phyloP scores from a whole-genome alignment of 2,797 vertebrate species.

The Pelobates cultripes region DNA sequence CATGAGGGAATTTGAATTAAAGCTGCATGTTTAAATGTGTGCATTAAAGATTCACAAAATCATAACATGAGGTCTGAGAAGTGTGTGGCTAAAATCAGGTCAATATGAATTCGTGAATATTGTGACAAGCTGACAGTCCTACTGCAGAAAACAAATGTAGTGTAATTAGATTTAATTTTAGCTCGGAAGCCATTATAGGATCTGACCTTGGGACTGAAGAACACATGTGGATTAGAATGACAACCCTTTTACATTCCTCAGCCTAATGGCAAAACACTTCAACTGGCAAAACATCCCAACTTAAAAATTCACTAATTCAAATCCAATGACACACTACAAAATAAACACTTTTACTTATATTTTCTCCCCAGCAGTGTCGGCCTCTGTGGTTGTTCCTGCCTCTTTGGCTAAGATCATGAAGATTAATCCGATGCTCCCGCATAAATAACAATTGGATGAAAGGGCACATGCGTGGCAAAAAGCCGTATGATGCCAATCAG shows the following conservation, averaged over 20 bases:
- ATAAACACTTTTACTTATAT: no score
- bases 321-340: no score
- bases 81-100: constrained; percentile 29
- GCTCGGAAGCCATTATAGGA: constrained; percentile 14
- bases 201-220: constrained; percentile 24
- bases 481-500: no score
- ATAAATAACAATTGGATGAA: no score
- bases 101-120: constrained; percentile 34
- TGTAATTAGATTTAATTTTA: constrained; percentile 40
- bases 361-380: no score
- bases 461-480: no score
- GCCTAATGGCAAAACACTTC: neutral
- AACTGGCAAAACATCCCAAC: no score
- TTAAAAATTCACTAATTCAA: no score
- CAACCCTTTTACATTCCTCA: neutral
- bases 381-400: no score
- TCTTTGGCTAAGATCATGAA: no score
- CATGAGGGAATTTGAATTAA: constrained; percentile 31
- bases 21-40: constrained; percentile 21
- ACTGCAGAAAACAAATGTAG: constrained; percentile 36
- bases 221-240: constrained; percentile 22
- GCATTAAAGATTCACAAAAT: constrained; percentile 43
- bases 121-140: constrained; percentile 44
- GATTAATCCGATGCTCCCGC: no score
- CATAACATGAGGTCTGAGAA: constrained; percentile 28